phyloP scores from a whole-genome alignment of 2,888 invertebrate genomes.

The Stratiomys singularior region DNA sequence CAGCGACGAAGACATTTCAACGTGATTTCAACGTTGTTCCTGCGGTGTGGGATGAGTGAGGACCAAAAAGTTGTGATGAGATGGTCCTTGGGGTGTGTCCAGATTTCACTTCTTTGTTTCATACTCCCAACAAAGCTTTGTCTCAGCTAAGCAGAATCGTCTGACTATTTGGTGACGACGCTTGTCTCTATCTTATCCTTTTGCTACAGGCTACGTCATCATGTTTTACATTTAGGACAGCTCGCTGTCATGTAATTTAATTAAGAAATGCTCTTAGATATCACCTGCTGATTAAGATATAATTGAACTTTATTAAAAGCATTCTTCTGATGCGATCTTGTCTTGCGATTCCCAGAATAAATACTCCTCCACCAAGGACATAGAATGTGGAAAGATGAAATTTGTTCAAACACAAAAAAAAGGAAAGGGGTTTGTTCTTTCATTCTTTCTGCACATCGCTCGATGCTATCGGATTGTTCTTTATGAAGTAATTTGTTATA shows the following conservation, averaged over 20 bases:
- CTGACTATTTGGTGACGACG: not conserved
- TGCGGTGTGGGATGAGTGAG: not conserved
- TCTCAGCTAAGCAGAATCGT: not conserved
- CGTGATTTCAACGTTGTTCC: not conserved
- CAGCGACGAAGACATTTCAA: not conserved
- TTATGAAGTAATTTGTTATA: conserved; percentile 37
- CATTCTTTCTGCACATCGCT: not conserved
- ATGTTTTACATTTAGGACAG: conserved; percentile 40
- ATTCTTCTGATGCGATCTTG: conserved; percentile 44
- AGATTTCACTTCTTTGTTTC: not conserved
- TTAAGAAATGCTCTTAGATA: conserved; percentile 55
- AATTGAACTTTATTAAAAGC: conserved; percentile 56
- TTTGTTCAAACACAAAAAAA: not conserved
- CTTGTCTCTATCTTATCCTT: conserved; percentile 1
- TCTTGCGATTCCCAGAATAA: conserved; percentile 1
- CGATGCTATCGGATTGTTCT: conserved; percentile 25
- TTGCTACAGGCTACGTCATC: conserved; percentile 1
- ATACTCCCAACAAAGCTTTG: not conserved
- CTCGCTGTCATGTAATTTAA: conserved; percentile 54
- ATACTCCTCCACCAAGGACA: not conserved
- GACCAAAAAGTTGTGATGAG: too few relatives aligned
- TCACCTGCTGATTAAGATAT: conserved; percentile 56
- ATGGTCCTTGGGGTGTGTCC: not conserved
- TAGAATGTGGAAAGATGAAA: not conserved
- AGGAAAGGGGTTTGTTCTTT: not conserved